Evolutionary conservation across 2,113 vertebrate genomes (phyloP).

Genomic region (Tyto alba): DNA sequence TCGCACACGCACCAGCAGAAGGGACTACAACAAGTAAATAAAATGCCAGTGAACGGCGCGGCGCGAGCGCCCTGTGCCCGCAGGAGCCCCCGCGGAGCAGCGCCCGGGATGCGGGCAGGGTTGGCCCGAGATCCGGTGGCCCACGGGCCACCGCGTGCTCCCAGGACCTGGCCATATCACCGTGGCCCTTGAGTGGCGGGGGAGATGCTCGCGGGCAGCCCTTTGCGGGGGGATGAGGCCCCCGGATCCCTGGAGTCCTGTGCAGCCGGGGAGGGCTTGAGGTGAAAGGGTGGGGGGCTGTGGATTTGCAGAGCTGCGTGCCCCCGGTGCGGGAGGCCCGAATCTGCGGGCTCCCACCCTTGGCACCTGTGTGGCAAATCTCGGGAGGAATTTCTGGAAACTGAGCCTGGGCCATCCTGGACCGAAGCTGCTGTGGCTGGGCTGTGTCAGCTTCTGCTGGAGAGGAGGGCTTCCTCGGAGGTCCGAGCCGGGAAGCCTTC

Average conservation of each 20-base stretch:
- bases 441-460: background rate
- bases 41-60: background rate
- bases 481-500: background rate
- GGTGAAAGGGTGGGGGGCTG: background rate
- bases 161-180: rapidly evolving
- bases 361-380: rapidly evolving
- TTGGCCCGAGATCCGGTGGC: too few relatives aligned
- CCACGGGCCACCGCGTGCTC: rapidly evolving
- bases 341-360: rapidly evolving
- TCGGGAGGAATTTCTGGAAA: rapidly evolving
- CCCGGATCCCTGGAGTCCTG: background rate
- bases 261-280: rapidly evolving
- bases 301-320: background rate
- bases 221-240: background rate
- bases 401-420: background rate
- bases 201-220: background rate
- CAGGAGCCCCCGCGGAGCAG: background rate
- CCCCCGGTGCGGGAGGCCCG: rapidly evolving
- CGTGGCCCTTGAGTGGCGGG: too few relatives aligned
- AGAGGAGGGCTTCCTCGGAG: background rate
- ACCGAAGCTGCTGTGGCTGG: background rate
- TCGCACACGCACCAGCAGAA: background rate
- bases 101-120: too few relatives aligned
- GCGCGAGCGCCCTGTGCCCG: background rate
- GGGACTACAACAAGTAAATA: constrained; percentile 12